These are phyloP conservation scores for Macrotus californicus DNA, from an alignment of 2,113 vertebrate species.

Conservation along the genomic window DNA sequence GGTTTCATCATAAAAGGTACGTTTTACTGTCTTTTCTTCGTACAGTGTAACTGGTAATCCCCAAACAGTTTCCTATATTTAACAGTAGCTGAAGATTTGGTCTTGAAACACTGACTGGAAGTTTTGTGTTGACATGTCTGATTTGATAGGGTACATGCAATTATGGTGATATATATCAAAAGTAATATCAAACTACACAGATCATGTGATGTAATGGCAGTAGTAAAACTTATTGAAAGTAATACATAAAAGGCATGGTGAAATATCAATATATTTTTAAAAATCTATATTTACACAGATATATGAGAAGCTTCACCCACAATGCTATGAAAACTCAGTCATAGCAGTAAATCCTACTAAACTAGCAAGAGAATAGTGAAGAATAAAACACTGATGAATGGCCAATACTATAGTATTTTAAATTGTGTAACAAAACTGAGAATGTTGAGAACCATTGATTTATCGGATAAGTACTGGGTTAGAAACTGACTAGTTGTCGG, in stretches of 20 bases:
- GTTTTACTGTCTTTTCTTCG: neutral
- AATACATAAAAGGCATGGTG: neutral
- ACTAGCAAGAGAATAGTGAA: neutral
- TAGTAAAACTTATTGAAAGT: neutral
- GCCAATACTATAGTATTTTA: neutral
- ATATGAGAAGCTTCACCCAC: neutral
- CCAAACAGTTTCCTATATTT: neutral
- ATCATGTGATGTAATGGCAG: neutral
- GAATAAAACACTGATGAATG: neutral
- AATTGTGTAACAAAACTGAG: neutral
- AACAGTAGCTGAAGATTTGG: neutral
- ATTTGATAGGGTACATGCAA: neutral
- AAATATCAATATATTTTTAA: neutral
- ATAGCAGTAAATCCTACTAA: neutral
- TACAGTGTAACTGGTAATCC: neutral
- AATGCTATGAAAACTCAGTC: neutral
- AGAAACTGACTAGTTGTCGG: neutral
- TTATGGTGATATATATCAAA: neutral
- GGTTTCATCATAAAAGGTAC: neutral
- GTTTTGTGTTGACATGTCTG: neutral
- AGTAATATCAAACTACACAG: neutral
- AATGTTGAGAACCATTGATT: neutral
- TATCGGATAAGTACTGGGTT: neutral
- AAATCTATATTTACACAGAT: neutral
- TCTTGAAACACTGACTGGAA: neutral